Base-by-base conservation (phyloP, 1,140 invertebrate genomes). In the Capitella teleta region DNA sequence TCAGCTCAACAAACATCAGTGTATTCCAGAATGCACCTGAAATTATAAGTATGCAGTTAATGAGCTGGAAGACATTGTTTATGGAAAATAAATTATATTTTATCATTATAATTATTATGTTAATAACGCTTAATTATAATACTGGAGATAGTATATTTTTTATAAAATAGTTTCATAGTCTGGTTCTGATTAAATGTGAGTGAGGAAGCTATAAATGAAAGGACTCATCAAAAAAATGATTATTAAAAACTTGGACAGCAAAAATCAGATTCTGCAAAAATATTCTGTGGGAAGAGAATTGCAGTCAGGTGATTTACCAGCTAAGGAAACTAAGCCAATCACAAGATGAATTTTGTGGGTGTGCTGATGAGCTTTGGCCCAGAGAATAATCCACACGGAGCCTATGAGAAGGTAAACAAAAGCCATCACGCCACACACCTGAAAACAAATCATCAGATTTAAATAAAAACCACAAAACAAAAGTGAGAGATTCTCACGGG, bases 291-390 rank as follows among this genome's bases (percentile, higher is more conserved):
- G n/a, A n/a, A n/a, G n/a, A n/a, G n/a, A n/a, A n/a, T n/a, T n/a
- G n/a, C n/a, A n/a, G n/a, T n/a, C n/a, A 10, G 32, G 10, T 34
- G 32, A 34, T 16, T 12, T 12, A 40, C 38, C 38, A 23, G 32
- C n/a, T 21, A 47, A 16, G 19, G 28, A 26, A 10, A 47, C 28
- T 36, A 23, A 8, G 28, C 46, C 46, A 43, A 47, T 47, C 26
- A 37, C 28, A 10, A 37, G 19, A 18, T 36, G 28, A 5, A 36
- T 37, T 19, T 32, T 47, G 32, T 36, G 32, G 19, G 32, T 47
- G 28, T 47, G 32, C 30, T 47, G 21, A 16, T 47, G 28, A 5
- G 28, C 8, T n/a, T 19, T 8, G 4, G 46, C 32, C 32, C 43
- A 45, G 23, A 47, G 16, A 25, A 47, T 19, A n/a, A 36, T 18